Evolutionary conservation across 2,888 invertebrate species (phyloP), one percentile per base, ranked within the genome.

Genomic region (Phortica magna): DNA sequence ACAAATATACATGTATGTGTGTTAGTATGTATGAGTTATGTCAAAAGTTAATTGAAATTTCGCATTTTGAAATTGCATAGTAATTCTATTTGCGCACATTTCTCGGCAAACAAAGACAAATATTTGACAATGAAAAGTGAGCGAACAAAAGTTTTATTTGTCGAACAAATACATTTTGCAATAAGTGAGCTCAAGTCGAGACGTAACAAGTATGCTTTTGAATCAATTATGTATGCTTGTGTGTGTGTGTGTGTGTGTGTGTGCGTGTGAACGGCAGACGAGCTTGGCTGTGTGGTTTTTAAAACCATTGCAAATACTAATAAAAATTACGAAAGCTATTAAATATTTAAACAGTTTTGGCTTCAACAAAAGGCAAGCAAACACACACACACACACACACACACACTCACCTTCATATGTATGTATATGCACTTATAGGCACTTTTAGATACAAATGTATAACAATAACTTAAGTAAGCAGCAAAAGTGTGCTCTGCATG

Each of bases 401-500:
- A 55, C 17, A 9, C n/a, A n/a, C n/a, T n/a, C n/a, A n/a, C n/a
- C n/a, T n/a, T n/a, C n/a, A n/a, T n/a, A n/a, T n/a, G n/a, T n/a
- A n/a, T n/a, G n/a, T n/a, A n/a, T 7, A 17, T 55, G n/a, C 10
- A 53, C 7, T 53, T 53, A 53, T 5, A 53, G 53, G 53, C 14
- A 55, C 55, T 7, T 10, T 1, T 12, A 55, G 14, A 14, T 55
- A 55, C 55, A 55, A 48, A 48, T 48, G 48, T 12, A 4, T 12
- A 48, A 48, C 48, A 48, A 48, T 77, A 78, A 70, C 80, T 59
- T 70, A 39, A 42, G 59, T 19, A 59, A 57, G 10, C 68, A n/a
- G 57, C 72, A 78, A 74, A 78, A 79, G 80, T 79, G 82, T 85
- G 79, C 79, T 74, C 78, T 78, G 75, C 78, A 75, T 75, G 76